Evolutionary conservation across 2,113 vertebrate species (phyloP), one percentile per base, ranked within the genome.

Genomic region (Plecturocebus donacophilus): DNA sequence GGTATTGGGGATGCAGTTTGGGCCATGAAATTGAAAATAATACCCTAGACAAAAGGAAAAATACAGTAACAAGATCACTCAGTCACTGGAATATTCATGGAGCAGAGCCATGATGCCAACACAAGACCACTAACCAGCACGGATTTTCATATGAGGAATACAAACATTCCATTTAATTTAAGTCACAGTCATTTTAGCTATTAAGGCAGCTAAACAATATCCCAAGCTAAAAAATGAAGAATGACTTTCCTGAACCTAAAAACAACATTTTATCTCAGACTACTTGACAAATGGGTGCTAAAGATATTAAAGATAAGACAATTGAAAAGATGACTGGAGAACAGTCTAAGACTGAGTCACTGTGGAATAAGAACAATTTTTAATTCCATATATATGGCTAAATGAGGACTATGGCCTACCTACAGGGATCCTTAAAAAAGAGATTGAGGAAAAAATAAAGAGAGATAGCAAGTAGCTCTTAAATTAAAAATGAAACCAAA

Each of bases 221-320:
- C n/a, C 6, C n/a, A 84, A 95, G 40, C 42, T 54, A 83, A 68
- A 71, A 93, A 94, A 52, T 54, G n/a, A 66, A 96, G 40, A 94
- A 61, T 81, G 27, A 35, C 54, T 85, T 96, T 90, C 40, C 42
- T 38, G 27, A 30, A 80, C 10, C 32, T 68, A 58, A 16, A 77
- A 92, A 58, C 49, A 79, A 56, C 66, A 88, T 35, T 73, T 96
- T 52, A 66, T 56, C 76, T 81, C 64, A 90, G 75, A 5, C 23
- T 56, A 80, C 42, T 20, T 52, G 75, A 58, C 11, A 94, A 93
- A 68, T 25, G 10, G 12, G 5, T 66, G 2, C 10, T 52, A 54
- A 70, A 35, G 79, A 91, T 20, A 9, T 27, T n/a, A 17, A 73
- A 13, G 21, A 47, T 56, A 87, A 68, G 52, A 19, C 49, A 64